phyloP scores from a whole-genome alignment of 2,113 vertebrate species.

The Spilogale gracilis region DNA sequence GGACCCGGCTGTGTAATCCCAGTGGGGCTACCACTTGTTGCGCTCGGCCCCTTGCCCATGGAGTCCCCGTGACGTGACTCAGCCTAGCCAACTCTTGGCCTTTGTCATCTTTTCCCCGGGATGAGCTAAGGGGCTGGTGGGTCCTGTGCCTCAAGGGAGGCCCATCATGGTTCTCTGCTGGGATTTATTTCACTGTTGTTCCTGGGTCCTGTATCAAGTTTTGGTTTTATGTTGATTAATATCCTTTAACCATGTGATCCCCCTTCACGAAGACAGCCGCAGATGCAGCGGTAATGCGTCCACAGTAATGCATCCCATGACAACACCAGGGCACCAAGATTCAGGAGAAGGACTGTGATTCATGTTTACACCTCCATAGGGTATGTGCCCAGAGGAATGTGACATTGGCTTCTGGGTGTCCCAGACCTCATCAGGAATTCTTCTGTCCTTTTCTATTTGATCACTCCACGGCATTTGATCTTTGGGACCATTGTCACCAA shows the following conservation, averaged over 20 bases:
- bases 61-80: not conserved
- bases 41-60: not conserved
- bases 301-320: not conserved
- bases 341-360: not conserved
- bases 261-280: not conserved
- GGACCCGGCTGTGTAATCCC: not conserved
- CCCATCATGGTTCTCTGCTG: not conserved
- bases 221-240: not conserved
- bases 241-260: not conserved
- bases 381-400: not conserved
- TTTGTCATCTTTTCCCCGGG: not conserved
- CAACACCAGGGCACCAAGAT: not conserved
- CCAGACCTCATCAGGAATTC: not conserved
- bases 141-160: not conserved
- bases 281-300: not conserved
- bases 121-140: no score
- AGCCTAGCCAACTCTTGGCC: not conserved
- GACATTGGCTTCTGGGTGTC: not conserved
- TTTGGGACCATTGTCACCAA: not conserved
- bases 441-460: not conserved
- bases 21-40: not conserved
- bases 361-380: not conserved
- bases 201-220: not conserved
- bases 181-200: not conserved
- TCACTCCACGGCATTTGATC: not conserved